Base-by-base conservation (phyloP, 2,888 invertebrate genomes). In the Colletes collaris region DNA sequence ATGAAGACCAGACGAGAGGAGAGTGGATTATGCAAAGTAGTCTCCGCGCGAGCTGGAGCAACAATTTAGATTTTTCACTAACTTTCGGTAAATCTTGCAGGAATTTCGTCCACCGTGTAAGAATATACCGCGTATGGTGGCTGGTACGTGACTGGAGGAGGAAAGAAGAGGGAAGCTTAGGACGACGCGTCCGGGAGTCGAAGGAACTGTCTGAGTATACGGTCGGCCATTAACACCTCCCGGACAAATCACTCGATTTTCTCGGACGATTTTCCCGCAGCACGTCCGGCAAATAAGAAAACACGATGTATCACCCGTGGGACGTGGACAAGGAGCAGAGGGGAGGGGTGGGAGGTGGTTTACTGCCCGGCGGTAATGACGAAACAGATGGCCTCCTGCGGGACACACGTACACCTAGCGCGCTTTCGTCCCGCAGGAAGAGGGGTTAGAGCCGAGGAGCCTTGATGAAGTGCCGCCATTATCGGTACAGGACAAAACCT, bases 241-340 rank as follows among this genome's bases (percentile, higher is more conserved):
- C 84, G 92, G 92, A 92, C 92, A 92, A 92, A 92, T 92, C 92
- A 92, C 92, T 91, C 92, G 92, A 92, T 92, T 92, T 92, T 92
- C 92, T 90, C 90, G 89, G 90, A 87, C 91, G 91, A 92, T 92
- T 92, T 92, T 92, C 90, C 89, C 90, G 90, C 90, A 90, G 90
- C 92, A 91, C 92, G 92, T 92, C 89, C 91, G 87, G 87, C 92
- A 92, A 92, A 92, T 92, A 92, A 92, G 92, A 91, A 92, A 92
- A 92, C 90, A 91, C 92, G 90, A 92, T 92, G 92, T 92, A 92
- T 92, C 91, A 92, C 92, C 92, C 92, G 90, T 84, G 92, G 92
- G 92, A 92, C 86, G 88, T 89, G 88, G 90, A 91, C 90, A 88
- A 62, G 79, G 35, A 10, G 58, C 35, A n/a, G 46, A 53, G 55